Evolutionary conservation across 2,113 vertebrate species (phyloP).

Genomic region (human): DNA sequence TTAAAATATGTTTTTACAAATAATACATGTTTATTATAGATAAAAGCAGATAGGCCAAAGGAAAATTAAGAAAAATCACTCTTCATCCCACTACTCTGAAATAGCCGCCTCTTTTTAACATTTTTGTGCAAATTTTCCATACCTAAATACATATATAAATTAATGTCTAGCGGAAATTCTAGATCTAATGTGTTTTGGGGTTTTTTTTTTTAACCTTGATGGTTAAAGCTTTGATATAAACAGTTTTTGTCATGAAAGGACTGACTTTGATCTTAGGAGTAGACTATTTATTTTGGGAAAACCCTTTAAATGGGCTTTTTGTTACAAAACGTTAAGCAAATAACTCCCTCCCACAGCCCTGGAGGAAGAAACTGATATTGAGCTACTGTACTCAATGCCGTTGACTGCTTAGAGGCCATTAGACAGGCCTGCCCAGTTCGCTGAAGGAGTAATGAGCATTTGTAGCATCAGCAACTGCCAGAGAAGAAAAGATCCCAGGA

Average conservation of each 20-base stretch:
- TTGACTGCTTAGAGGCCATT: not conserved
- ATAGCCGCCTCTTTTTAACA: not conserved
- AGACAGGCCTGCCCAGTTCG: not conserved
- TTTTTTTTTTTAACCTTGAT: not conserved
- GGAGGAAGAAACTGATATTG: not conserved
- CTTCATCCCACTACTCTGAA: slow-evolving; percentile 1
- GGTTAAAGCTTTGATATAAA: slow-evolving; percentile 35
- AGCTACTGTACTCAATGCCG: not conserved
- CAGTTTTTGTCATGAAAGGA: slow-evolving; percentile 49
- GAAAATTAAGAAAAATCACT: slow-evolving; percentile 17
- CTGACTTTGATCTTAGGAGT: not conserved
- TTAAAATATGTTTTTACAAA: not conserved
- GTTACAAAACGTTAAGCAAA: slow-evolving; percentile 63
- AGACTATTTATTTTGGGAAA: slow-evolving; percentile 58
- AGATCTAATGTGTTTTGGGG: not conserved
- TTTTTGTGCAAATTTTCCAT: not conserved
- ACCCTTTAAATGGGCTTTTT: slow-evolving; percentile 53
- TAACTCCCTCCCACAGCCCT: not conserved
- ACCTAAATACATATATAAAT: not conserved
- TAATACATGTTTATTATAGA: slow-evolving; percentile 24
- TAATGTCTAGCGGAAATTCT: slow-evolving; percentile 6
- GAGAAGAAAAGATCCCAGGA: not conserved
- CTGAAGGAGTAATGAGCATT: not conserved
- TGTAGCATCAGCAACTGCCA: not conserved
- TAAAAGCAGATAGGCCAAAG: slow-evolving; percentile 3